These are phyloP conservation scores for Stegophylla sp. DNA, from an alignment of 2,888 invertebrate species.

Conservation along the genomic window DNA sequence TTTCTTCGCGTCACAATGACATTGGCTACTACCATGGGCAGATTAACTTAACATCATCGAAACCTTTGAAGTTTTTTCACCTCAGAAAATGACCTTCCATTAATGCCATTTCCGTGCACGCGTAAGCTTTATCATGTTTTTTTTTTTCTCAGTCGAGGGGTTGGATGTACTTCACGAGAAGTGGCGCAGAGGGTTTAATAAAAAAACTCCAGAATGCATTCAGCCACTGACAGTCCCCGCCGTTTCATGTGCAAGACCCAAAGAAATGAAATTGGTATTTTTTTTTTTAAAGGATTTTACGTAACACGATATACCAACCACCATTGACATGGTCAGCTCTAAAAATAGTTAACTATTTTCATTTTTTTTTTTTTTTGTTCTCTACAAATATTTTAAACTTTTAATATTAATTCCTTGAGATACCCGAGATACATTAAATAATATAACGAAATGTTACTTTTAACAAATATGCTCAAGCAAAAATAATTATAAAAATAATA, in stretches of 20 bases:
- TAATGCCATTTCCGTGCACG: constrained; percentile 45
- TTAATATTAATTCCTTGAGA: not conserved
- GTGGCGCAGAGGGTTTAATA: constrained; percentile 30
- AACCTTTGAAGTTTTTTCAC: constrained; percentile 58
- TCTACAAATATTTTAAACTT: not conserved
- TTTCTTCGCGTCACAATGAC: not conserved
- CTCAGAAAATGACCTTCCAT: constrained; percentile 51
- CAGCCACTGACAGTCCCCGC: constrained; percentile 43
- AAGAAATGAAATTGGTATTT: constrained; percentile 3
- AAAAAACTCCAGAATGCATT: constrained; percentile 40
- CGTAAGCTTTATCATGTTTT: constrained; percentile 33
- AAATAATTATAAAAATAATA: too few species aligned
- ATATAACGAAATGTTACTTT: too few species aligned
- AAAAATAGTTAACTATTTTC: not conserved
- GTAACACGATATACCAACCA: not conserved
- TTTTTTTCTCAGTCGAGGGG: constrained; percentile 14
- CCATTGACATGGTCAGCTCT: not conserved
- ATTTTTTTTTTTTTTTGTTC: not conserved
- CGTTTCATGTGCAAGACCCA: constrained; percentile 10
- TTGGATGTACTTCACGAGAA: not conserved
- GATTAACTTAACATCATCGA: constrained; percentile 45
- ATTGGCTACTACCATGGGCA: constrained; percentile 19
- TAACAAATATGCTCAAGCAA: too few species aligned
- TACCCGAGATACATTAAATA: too few species aligned
- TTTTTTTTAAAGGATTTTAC: constrained; percentile 25